Base-by-base conservation (phyloP, 2,113 vertebrate species). In the Rattus rattus region DNA sequence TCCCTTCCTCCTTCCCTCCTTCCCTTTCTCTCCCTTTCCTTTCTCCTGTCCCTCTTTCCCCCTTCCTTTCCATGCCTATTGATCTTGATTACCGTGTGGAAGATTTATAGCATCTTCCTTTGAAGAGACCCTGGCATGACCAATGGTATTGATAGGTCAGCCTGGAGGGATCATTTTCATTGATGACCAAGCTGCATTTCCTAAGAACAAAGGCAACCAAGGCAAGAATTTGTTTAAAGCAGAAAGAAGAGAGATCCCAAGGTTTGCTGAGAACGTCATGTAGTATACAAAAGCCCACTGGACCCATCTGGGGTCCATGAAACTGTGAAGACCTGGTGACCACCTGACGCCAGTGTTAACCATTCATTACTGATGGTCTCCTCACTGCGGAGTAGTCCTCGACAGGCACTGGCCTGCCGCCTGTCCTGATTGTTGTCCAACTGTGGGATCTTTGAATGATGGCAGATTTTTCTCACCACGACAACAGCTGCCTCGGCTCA, bases 341-440 rank as follows among this genome's bases (percentile, higher is more conserved):
- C 0, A 2, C 88, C 65, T 54, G 84, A 86, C 43, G 91, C 70
- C 61, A 49, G 92, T 79, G 59, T 84, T 85, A 94, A 93, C 91
- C 59, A 7, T 72, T 95, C 85, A 94, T 96, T 90, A 96, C 95
- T 75, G 94, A 75, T 95, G 89, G 72, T 92, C 89, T 77, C 2
- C 86, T 95, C 92, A 70, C 83, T 93, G 72, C 49, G 88, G 28
- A 96, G 92, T 94, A 95, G 94, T 91, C 94, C 88, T 94, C 89
- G 91, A 89, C 90, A 94, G 90, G 79, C 95, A n/a, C 65, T 94
- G 92, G 92, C 88, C 95, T 79, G 61, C 95, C 75, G 61, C 52
- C 86, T 56, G 0, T 91, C 81, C 96, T 97, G 96, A 79, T 49
- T 91, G 90, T 36, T 91, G 75, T 94, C 95, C 86, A 95, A 33